Evolutionary conservation across 1,140 invertebrate species (phyloP), one percentile per base, ranked within the genome.

Genomic region (Hermatobates lingyangjiaoensis): DNA sequence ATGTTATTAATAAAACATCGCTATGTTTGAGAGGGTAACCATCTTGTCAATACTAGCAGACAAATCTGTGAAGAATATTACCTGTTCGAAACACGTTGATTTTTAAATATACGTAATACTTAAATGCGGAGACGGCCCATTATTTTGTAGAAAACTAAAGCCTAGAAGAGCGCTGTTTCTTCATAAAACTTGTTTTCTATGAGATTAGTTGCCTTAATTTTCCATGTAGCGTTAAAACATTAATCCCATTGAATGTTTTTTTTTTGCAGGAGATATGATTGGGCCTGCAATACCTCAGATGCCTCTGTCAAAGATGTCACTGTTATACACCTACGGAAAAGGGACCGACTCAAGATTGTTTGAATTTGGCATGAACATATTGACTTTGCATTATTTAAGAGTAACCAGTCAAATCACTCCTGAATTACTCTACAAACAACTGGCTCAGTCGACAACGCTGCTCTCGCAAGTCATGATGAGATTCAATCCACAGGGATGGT

Each of bases 281-380:
- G 74, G 74, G 1, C 74, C 74, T 14, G 57, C 62, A 3, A 64
- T 63, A 27, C 54, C 60, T 7, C 45, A 57, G 18, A 56, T 60
- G 5, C 64, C 63, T 3, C 44, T 62, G 1, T 62, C 54, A 1
- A 58, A 61, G 48, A 42, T 54, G n/a, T 49, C 42, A 21, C 45
- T 66, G 2, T 49, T 68, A 7, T 56, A 60, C 15, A 59, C 59
- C 51, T 52, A 61, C 10, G 57, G 64, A 0, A 63, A 66, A 57
- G 67, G 68, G 12, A 66, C 67, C 1, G 74, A 75, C 54, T 66
- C 69, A 52, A 66, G 66, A 47, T 60, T 75, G 34, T 79, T 75
- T 61, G 76, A 77, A 60, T 73, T 80, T 54, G 74, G 69, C 1
- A 68, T 68, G 48, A 77, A 74, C 59, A 57, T 78, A 2, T 69